These are phyloP conservation scores for Spongilla lacustris DNA, from an alignment of 37 sponge, comb jelly and placozoan species.

Conservation along the genomic window DNA sequence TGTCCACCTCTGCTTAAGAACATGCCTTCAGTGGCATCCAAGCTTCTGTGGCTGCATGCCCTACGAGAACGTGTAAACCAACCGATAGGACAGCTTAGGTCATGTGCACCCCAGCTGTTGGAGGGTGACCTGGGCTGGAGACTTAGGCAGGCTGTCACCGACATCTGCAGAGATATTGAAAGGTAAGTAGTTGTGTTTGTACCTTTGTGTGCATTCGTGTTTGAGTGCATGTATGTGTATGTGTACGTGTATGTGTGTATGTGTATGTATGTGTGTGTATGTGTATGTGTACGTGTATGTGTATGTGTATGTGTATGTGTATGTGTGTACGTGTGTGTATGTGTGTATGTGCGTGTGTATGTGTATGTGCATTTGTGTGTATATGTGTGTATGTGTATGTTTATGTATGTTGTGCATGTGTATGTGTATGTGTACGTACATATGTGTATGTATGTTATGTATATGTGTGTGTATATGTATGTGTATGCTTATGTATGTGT, in stretches of 20 bases:
- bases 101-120: conserved; percentile 64
- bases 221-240: conserved; percentile 9
- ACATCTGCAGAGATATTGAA: conserved; percentile 23
- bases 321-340: no score
- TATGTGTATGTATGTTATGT: no score
- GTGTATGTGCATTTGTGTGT: no score
- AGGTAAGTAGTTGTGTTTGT: conserved; percentile 8
- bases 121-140: conserved; percentile 81
- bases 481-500: no score
- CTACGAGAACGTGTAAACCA: conserved; percentile 47
- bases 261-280: no score
- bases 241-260: not conserved
- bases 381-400: no score
- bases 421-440: no score
- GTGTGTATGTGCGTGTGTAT: no score
- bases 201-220: not conserved
- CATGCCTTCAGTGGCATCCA: conserved; percentile 70
- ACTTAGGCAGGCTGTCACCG: conserved; percentile 48
- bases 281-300: no score
- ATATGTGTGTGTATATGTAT: no score
- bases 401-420: no score
- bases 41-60: conserved; percentile 77
- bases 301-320: no score
- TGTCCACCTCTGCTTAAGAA: conserved; percentile 59
- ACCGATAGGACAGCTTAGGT: conserved; percentile 56